Percentiles rank a stretch among this genome's conserved stretches.
Conservation (phyloP, 23 tunicate genomes). For the Trididemnum clinides region DNA sequence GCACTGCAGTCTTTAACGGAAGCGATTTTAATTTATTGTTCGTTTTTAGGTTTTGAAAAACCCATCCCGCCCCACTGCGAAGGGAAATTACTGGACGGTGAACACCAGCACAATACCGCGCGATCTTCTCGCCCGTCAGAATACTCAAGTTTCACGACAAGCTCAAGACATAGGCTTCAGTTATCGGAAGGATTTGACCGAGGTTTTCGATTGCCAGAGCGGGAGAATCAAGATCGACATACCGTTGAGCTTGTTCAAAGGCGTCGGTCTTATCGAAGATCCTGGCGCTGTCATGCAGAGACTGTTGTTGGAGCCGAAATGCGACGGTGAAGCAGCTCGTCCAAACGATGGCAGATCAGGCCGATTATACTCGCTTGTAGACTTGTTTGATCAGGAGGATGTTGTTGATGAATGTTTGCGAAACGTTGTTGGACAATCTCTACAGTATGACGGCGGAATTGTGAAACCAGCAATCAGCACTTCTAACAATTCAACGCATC, state of each 20-base stretch:
- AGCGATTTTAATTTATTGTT: neutral
- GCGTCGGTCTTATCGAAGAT: conserved; percentile 53
- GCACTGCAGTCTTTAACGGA: too few relatives aligned
- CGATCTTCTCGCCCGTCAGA: conserved; percentile 90
- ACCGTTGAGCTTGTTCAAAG: conserved; percentile 63
- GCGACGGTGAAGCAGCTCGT: conserved; percentile 47
- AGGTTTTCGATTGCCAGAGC: conserved; percentile 78
- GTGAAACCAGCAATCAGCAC: too few relatives aligned
- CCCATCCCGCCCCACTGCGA: conserved; percentile 86
- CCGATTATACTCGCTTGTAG: conserved; percentile 50
- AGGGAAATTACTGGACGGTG: conserved; percentile 98
- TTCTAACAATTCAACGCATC: neutral
- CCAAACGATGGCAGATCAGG: conserved; percentile 1
- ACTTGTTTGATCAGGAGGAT: conserved; percentile 72
- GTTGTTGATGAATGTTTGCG: conserved; percentile 47
- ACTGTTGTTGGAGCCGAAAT: conserved; percentile 64
- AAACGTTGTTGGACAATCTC: neutral
- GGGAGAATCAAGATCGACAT: conserved; percentile 70
- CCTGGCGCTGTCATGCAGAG: conserved; percentile 85
- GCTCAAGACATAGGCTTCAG: conserved; percentile 89
- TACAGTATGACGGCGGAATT: neutral
- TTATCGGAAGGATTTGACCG: conserved; percentile 84
- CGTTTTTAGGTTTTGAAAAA: conserved; percentile 79
- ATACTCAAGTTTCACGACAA: conserved; percentile 87
- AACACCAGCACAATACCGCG: conserved; percentile 77